phyloP scores from a whole-genome alignment of 2,888 invertebrate species.

The Augochlorella aurata region DNA sequence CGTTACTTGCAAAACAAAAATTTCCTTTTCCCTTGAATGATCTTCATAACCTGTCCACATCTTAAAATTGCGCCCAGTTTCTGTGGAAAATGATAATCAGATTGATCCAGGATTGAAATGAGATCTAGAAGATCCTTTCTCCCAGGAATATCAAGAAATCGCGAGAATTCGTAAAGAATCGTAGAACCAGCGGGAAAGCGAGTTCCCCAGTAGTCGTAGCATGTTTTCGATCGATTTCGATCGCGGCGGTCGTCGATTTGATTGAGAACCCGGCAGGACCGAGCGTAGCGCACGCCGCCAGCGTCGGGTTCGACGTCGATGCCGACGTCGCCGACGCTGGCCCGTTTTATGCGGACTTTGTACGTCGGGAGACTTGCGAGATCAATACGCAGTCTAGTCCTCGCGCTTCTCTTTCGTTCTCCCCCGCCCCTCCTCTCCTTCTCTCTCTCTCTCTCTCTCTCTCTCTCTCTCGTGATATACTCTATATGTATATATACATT shows the following conservation, averaged over 20 bases:
- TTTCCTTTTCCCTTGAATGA: too few relatives aligned
- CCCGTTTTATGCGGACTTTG: constrained; percentile 71
- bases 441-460: neutral
- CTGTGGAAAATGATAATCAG: too few relatives aligned
- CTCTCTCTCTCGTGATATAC: neutral
- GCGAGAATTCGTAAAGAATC: too few relatives aligned
- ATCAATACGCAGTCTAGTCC: constrained; percentile 74
- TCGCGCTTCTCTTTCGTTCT: constrained; percentile 47
- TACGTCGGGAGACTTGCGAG: constrained; percentile 69
- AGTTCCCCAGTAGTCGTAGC: too few relatives aligned
- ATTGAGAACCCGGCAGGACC: neutral
- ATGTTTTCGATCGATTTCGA: neutral
- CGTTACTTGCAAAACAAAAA: too few relatives aligned
- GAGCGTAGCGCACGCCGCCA: neutral
- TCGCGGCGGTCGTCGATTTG: neutral
- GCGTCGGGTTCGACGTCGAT: constrained; percentile 42
- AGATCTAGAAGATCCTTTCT: too few relatives aligned
- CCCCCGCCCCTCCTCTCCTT: neutral
- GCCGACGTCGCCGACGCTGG: constrained; percentile 60
- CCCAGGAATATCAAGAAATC: too few relatives aligned
- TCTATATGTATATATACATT: too few relatives aligned
- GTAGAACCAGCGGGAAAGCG: too few relatives aligned
- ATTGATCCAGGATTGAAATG: too few relatives aligned
- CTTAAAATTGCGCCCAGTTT: too few relatives aligned
- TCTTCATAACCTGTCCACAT: too few relatives aligned